Percentiles rank a stretch among this genome's conserved stretches.
Evolutionary conservation across 1,140 invertebrate genomes (phyloP).

Genomic region (Drosophila sulfurigaster): DNA sequence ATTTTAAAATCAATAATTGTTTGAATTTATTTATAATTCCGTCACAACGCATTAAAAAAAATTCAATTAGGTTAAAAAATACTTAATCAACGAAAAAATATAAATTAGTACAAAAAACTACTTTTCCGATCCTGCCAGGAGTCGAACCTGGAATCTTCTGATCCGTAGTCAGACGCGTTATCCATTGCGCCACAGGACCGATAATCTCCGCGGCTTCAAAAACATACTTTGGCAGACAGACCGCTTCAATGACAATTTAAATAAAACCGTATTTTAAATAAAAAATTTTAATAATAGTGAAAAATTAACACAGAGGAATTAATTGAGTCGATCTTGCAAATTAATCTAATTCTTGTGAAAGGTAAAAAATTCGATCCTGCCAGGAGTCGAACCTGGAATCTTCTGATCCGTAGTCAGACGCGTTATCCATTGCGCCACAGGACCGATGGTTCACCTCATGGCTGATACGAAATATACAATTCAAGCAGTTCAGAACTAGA

Average conservation of each 20-base stretch:
- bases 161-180: constrained; percentile 90
- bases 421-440: constrained; percentile 91
- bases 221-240: too few relatives aligned
- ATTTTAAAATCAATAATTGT: too few relatives aligned
- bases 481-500: background rate
- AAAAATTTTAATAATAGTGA: too few relatives aligned
- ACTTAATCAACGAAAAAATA: background rate
- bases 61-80: too few relatives aligned
- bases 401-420: constrained; percentile 90
- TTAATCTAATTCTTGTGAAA: too few relatives aligned
- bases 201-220: background rate
- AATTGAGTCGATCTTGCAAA: too few relatives aligned
- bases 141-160: constrained; percentile 91
- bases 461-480: constrained; percentile 4
- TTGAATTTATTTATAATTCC: too few relatives aligned
- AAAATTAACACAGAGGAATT: too few relatives aligned
- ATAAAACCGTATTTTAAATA: too few relatives aligned
- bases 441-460: constrained; percentile 71
- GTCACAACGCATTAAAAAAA: too few relatives aligned
- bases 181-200: constrained; percentile 90
- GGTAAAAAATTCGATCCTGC: constrained; percentile 86
- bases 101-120: background rate
- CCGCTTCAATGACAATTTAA: too few relatives aligned
- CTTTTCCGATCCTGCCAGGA: constrained; percentile 88
- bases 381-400: constrained; percentile 91